Conservation (phyloP, 2,797 vertebrate genomes). For the Poeciliopsis turneri region DNA sequence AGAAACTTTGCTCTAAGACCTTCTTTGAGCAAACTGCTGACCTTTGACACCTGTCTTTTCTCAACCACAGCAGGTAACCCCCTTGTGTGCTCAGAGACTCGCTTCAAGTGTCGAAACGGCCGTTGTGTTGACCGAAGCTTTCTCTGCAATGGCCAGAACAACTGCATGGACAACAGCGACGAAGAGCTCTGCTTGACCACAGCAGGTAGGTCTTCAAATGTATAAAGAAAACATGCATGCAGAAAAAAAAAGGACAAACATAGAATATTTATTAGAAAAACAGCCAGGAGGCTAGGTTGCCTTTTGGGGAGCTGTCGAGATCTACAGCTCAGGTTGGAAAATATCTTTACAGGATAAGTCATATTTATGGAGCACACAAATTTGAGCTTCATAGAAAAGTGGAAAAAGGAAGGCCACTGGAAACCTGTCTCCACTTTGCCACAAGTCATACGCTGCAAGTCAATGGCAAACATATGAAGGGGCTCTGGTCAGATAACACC, state of each 20-base stretch:
- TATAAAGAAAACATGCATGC: background rate
- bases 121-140: slow-evolving; percentile 97
- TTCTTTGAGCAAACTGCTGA: slow-evolving; percentile 12
- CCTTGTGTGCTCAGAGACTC: slow-evolving; percentile 90
- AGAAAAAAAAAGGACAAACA: background rate
- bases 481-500: background rate
- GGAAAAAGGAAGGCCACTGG: background rate
- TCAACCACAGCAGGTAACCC: slow-evolving; percentile 87
- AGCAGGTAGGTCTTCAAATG: slow-evolving; percentile 82
- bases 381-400: background rate
- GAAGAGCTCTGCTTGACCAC: slow-evolving; percentile 92
- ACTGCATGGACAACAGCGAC: slow-evolving; percentile 96
- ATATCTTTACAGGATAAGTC: background rate
- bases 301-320: background rate
- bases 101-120: slow-evolving; percentile 95
- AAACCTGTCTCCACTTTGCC: background rate
- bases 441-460: background rate
- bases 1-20: slow-evolving; percentile 3
- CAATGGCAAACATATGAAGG: background rate
- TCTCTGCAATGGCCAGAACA: slow-evolving; percentile 94
- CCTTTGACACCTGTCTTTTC: slow-evolving; percentile 27
- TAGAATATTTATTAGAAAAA: no score
- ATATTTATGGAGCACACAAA: background rate
- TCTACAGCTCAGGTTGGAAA: background rate
- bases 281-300: background rate